Evolutionary conservation across 2,113 vertebrate species (phyloP).

Genomic region (Solea senegalensis): DNA sequence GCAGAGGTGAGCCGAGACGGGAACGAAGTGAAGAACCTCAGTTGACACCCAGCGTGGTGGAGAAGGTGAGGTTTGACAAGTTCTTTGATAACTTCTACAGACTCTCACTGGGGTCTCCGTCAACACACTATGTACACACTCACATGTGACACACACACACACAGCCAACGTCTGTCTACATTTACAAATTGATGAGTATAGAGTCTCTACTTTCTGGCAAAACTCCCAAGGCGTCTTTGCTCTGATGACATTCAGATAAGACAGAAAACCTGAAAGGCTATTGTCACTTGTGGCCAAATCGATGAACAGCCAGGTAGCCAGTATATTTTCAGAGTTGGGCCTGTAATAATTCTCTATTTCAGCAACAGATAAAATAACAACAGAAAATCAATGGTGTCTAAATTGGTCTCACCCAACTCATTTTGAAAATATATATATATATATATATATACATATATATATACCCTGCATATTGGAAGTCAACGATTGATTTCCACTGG

Average conservation of each 20-base stretch:
- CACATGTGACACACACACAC: conserved; percentile 11
- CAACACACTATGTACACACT: conserved; percentile 14
- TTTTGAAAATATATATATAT: no score
- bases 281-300: conserved; percentile 50
- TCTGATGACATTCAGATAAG: conserved; percentile 50
- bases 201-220: conserved; percentile 32
- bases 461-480: conserved; percentile 24
- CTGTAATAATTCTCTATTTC: conserved; percentile 49
- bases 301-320: conserved; percentile 39
- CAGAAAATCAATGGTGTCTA: conserved; percentile 57
- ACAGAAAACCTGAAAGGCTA: conserved; percentile 38
- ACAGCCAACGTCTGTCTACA: conserved; percentile 37
- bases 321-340: conserved; percentile 19
- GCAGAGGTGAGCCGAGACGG: conserved; percentile 59
- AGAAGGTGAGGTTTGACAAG: conserved; percentile 41
- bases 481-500: conserved; percentile 21
- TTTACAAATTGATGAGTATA: conserved; percentile 19
- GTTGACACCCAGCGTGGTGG: conserved; percentile 41
- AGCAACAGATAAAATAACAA: conserved; percentile 47
- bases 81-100: conserved; percentile 37
- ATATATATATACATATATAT: no score
- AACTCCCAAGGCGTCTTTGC: conserved; percentile 25
- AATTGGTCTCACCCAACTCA: conserved; percentile 30
- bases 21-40: conserved; percentile 37
- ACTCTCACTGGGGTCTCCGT: conserved; percentile 17